Conservation (phyloP, 2,888 invertebrate genomes). For the Stenchaetothrips biformis region DNA sequence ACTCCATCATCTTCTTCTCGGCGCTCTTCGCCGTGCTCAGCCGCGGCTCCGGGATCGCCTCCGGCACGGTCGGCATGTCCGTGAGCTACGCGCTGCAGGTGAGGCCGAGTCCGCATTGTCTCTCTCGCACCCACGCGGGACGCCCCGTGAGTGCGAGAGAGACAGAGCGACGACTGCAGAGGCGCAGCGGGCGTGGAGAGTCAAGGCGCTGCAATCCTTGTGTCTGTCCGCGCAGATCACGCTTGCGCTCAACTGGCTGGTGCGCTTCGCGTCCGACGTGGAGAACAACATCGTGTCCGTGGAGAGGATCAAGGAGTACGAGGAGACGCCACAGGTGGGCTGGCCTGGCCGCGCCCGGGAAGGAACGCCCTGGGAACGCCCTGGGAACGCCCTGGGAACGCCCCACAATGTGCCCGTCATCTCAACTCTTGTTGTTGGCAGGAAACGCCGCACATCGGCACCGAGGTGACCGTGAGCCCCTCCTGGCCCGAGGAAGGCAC, state of each 20-base stretch:
- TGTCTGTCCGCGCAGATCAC: conserved; percentile 50
- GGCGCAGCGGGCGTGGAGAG: too few species aligned
- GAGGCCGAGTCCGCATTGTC: background rate
- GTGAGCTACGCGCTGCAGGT: conserved; percentile 47
- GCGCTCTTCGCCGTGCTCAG: conserved; percentile 54
- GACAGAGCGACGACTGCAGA: too few species aligned
- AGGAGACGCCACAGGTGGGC: conserved; percentile 43
- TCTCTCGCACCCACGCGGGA: too few species aligned
- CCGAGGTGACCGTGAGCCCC: conserved; percentile 36
- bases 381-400: too few species aligned
- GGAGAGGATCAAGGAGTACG: conserved; percentile 57
- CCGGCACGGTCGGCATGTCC: conserved; percentile 52
- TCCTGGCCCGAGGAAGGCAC: conserved; percentile 49
- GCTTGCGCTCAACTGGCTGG: conserved; percentile 53
- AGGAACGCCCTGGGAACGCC: too few species aligned
- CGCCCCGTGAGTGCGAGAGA: too few species aligned
- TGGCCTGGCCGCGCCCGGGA: background rate
- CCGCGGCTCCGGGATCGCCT: conserved; percentile 38
- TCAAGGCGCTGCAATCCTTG: too few species aligned
- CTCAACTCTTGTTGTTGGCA: background rate
- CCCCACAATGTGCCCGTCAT: background rate
- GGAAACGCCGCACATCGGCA: conserved; percentile 24
- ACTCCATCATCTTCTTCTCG: conserved; percentile 53
- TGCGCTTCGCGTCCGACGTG: conserved; percentile 53
- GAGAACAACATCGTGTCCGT: conserved; percentile 60